Evolutionary conservation across 2,797 vertebrate species (phyloP), one percentile per base, ranked within the genome.

Genomic region (Typhlichthys subterraneus): DNA sequence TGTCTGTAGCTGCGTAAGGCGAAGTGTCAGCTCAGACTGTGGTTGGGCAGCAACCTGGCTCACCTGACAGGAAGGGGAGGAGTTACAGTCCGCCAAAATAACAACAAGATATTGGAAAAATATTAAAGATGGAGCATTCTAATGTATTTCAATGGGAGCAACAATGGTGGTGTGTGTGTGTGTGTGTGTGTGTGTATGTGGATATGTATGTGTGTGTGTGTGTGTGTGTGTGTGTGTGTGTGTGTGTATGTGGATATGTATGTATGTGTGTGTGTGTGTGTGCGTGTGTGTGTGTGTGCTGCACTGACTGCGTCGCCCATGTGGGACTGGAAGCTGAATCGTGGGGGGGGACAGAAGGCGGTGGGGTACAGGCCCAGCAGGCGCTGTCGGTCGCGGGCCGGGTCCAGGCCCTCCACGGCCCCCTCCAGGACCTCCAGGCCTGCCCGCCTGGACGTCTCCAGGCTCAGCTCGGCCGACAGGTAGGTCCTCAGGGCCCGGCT

Each of bases 361-460:
- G 91, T 96, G 75, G 97, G 96, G 90, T 97, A 96, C 83, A 96
- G 94, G 84, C 97, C 97, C 94, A 99, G 95, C 64, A 99, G 95
- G 13, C 96, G 94, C 81, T 98, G 97, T 49, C 98, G 89, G 80
- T 99, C 97, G 0, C 94, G 95, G 81, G 93, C 92, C 4, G 97
- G 95, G 52, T 99, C 97, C 88, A 99, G 91, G 84, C 95, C 94
- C 86, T 98, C 97, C 14, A 98, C 96, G 0, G 97, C 97, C 53
- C 95, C 97, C 72, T 99, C 97, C 0, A 99, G 94, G 76, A 97
- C 95, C 57, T 99, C 97, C 83, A 99, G 91, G 0, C 97, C 97
- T 55, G 98, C 95, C 0, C 97, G 94, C 70, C 96, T 95, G 1
- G 97, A 98, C 62, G 96, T 96, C 79, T 98, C 97, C 77, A 99